These are phyloP conservation scores for Herminia tarsipennalis DNA, from an alignment of 2,888 invertebrate species.

Conservation along the genomic window DNA sequence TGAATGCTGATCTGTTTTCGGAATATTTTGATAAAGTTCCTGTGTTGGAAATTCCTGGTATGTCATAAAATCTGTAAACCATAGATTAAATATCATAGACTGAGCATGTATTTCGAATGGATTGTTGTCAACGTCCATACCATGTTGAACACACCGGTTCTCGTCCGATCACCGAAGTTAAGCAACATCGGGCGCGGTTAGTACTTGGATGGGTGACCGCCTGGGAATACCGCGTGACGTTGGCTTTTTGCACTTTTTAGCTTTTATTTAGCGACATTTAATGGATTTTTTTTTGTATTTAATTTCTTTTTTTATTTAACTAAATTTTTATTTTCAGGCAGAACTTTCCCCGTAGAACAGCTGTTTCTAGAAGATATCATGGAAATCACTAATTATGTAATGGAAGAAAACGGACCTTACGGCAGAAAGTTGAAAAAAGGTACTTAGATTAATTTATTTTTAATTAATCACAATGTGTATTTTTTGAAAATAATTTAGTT, in stretches of 20 bases:
- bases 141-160: conserved; percentile 64
- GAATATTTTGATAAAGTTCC: conserved; percentile 93
- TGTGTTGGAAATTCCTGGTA: conserved; percentile 92
- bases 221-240: conserved; percentile 64
- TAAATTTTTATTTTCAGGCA: conserved; percentile 66
- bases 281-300: not conserved
- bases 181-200: conserved; percentile 71
- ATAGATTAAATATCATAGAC: too few relatives aligned
- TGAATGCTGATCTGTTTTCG: conserved; percentile 94
- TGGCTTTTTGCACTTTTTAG: conserved; percentile 27
- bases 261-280: not conserved
- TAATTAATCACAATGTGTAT: too few relatives aligned
- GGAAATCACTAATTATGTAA: conserved; percentile 82
- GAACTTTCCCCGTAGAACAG: conserved; percentile 94
- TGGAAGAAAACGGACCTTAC: conserved; percentile 84
- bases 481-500: too few relatives aligned
- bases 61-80: too few relatives aligned
- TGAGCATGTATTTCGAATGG: too few relatives aligned
- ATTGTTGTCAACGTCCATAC: conserved; percentile 51
- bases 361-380: conserved; percentile 93
- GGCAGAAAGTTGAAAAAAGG: conserved; percentile 88
- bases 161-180: conserved; percentile 75
- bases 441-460: too few relatives aligned
- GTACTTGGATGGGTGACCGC: conserved; percentile 77
- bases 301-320: not conserved